A percentile compares a stretch with the other conserved stretches of the same genome.
Conservation (phyloP, 2,113 vertebrate species). For the Apteryx owenii region DNA sequence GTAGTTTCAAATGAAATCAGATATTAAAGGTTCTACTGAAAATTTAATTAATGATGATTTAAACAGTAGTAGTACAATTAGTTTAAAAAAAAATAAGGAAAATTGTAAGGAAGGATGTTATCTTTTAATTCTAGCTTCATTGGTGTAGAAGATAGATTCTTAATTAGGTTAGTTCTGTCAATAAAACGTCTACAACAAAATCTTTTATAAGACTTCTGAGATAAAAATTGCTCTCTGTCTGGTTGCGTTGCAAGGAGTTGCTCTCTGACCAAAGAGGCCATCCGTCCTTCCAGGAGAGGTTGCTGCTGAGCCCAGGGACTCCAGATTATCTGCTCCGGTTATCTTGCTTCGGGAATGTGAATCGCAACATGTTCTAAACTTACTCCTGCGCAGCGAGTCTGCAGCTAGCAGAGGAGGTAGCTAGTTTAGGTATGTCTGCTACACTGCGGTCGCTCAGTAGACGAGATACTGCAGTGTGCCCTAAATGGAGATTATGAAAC, state of each 20-base stretch:
- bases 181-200: not conserved
- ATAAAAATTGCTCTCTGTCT: not conserved
- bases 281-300: slow-evolving; percentile 49
- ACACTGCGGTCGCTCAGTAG: not conserved
- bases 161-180: slow-evolving; percentile 1
- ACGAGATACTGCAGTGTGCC: accelerated
- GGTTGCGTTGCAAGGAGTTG: accelerated
- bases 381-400: not conserved
- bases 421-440: not conserved
- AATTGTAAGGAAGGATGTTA: not conserved
- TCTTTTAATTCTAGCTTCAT: not conserved
- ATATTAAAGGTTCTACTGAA: not conserved
- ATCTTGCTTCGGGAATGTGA: not conserved
- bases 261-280: not conserved
- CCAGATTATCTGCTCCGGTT: not conserved
- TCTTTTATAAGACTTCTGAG: not conserved
- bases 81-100: not conserved
- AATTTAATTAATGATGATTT: not conserved
- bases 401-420: not conserved
- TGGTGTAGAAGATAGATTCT: not conserved
- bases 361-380: not conserved
- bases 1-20: not conserved
- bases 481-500: not conserved
- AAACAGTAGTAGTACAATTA: not conserved
- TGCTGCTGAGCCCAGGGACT: not conserved